phyloP scores from a whole-genome alignment of 2,113 vertebrate species.

The Oncorhynchus mykiss region DNA sequence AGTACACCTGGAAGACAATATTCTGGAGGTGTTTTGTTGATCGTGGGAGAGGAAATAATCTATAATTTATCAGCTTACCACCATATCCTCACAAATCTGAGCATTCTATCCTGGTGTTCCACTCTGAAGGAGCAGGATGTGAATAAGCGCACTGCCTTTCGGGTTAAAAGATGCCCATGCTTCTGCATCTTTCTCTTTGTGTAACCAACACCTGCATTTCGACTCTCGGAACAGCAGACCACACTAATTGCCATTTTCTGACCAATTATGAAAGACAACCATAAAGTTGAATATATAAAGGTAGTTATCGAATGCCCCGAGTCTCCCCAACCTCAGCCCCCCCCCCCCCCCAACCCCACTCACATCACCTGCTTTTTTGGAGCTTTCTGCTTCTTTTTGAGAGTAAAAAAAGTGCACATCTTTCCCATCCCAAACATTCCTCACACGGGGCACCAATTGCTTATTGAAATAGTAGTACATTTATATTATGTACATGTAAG shows the following conservation, averaged over 20 bases:
- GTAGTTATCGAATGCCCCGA: not conserved
- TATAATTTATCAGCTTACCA: no score
- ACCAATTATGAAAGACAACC: not conserved
- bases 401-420: constrained; percentile 7
- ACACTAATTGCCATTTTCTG: not conserved
- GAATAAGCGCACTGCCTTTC: not conserved
- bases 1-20: no score
- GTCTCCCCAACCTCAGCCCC: not conserved
- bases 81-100: no score
- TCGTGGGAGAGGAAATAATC: not conserved
- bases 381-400: constrained; percentile 4
- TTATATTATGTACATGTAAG: constrained; percentile 35
- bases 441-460: constrained; percentile 34
- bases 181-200: not conserved
- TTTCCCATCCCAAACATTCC: constrained; percentile 1
- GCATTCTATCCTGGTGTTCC: not conserved
- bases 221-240: constrained; percentile 5
- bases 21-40: not conserved
- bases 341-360: not conserved
- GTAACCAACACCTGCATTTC: constrained; percentile 3
- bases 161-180: not conserved
- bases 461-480: constrained; percentile 47
- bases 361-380: constrained; percentile 3
- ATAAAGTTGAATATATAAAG: constrained; percentile 3
- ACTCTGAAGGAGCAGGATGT: not conserved